Percentiles rank a stretch among this genome's conserved stretches.
Conservation (phyloP, 2,888 invertebrate species). For the Zaprionus obscuricornis region DNA sequence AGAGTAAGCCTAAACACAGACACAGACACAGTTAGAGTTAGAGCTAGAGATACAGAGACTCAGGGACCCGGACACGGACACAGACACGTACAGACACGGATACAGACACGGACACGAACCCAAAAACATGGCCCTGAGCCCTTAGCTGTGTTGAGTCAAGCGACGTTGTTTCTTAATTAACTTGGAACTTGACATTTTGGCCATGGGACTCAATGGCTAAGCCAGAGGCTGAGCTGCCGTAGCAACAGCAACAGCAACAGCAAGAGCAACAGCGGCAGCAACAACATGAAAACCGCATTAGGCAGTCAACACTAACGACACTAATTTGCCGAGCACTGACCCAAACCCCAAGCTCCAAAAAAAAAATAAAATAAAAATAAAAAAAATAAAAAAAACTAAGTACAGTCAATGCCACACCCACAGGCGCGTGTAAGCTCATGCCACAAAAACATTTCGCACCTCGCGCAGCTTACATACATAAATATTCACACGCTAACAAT, state of each 20-base stretch:
- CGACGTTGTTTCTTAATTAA: slow-evolving; percentile 56
- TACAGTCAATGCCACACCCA: no score
- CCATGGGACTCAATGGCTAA: slow-evolving; percentile 29
- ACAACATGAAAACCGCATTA: slow-evolving; percentile 65
- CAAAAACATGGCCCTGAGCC: no score
- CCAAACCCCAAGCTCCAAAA: no score
- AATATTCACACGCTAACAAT: neutral
- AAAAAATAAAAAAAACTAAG: no score
- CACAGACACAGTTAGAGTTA: slow-evolving; percentile 16
- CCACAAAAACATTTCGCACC: neutral
- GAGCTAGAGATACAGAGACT: no score
- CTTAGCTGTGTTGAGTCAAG: no score
- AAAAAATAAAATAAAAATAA: no score
- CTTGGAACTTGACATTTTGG: slow-evolving; percentile 73
- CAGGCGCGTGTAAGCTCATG: no score
- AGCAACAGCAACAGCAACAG: neutral
- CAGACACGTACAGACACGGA: neutral
- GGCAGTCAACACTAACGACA: slow-evolving; percentile 42
- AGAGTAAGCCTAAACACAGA: no score
- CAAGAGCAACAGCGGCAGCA: neutral
- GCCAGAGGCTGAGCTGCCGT: slow-evolving; percentile 14
- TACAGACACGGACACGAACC: neutral
- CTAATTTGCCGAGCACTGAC: slow-evolving; percentile 49
- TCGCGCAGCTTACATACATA: neutral
- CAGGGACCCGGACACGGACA: no score